phyloP scores from a whole-genome alignment of 2,113 vertebrate species.

The Passer montanus region DNA sequence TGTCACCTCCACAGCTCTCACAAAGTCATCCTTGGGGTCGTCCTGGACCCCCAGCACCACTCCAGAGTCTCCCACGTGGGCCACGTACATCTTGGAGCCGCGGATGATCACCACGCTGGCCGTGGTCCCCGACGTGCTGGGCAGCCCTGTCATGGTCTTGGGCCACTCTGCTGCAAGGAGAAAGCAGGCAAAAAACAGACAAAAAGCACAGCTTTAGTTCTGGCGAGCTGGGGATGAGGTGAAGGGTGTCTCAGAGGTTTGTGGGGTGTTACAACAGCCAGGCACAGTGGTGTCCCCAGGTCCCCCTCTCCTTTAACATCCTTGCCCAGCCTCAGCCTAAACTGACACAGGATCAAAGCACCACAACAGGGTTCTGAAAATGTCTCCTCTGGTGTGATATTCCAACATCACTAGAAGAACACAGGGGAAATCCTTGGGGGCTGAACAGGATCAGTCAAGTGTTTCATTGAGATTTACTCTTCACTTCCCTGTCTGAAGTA shows the following conservation, averaged over 20 bases:
- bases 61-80: slow-evolving; percentile 94
- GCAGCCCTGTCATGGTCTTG: slow-evolving; percentile 94
- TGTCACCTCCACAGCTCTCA: slow-evolving; percentile 93
- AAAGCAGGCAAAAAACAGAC: not conserved
- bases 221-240: not conserved
- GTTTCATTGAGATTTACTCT: not conserved
- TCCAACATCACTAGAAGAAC: not conserved
- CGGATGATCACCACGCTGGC: slow-evolving; percentile 96
- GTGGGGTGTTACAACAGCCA: rapidly evolving
- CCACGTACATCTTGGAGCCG: slow-evolving; percentile 92
- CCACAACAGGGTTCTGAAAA: rapidly evolving
- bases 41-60: slow-evolving; percentile 94
- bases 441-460: not conserved
- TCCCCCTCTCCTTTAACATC: rapidly evolving
- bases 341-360: not conserved
- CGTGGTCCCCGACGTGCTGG: slow-evolving; percentile 95
- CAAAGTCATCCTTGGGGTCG: slow-evolving; percentile 83
- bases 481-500: not conserved
- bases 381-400: not conserved
- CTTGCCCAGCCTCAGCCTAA: not conserved
- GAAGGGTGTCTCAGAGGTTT: not conserved
- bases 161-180: slow-evolving; percentile 91
- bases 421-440: not conserved
- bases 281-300: not conserved
- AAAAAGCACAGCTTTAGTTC: not conserved